Percentiles rank a stretch among this genome's conserved stretches.
Evolutionary conservation across 2,113 vertebrate genomes (phyloP).

Genomic region (Fulica atra): DNA sequence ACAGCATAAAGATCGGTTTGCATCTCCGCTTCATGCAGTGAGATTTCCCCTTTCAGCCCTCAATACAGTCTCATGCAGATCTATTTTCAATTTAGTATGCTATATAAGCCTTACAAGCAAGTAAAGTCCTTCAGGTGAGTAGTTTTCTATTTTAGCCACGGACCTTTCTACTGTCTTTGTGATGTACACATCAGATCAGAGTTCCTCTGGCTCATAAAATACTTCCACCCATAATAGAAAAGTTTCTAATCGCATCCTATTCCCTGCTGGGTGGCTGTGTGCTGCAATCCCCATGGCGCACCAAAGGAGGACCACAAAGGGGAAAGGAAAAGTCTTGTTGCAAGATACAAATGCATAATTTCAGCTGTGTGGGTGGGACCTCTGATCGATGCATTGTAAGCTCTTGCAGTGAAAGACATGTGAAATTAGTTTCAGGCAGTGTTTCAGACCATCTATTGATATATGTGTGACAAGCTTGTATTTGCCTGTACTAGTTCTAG

Average conservation of each 20-base stretch:
- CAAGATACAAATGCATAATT: not conserved
- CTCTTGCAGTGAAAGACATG: conserved; percentile 1
- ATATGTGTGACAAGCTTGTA: not conserved
- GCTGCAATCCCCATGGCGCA: not conserved
- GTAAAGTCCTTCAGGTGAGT: conserved; percentile 19
- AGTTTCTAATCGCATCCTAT: conserved; percentile 44
- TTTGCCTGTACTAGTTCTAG: conserved; percentile 53
- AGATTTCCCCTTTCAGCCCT: not conserved
- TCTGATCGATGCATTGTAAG: not conserved
- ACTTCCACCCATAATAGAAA: conserved; percentile 39
- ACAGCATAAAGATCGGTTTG: not conserved
- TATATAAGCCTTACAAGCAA: not conserved
- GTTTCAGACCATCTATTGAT: conserved; percentile 49
- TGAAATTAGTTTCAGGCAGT: conserved; percentile 35
- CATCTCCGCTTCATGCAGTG: not conserved
- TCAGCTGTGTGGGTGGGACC: conserved; percentile 1
- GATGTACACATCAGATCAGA: not conserved
- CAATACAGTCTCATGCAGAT: conserved; percentile 4
- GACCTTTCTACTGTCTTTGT: conserved; percentile 8
- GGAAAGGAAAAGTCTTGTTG: not conserved
- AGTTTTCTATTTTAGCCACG: conserved; percentile 33
- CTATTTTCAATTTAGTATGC: conserved; percentile 1
- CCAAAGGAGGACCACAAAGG: not conserved
- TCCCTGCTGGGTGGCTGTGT: not conserved
- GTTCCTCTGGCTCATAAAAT: conserved; percentile 20